Conservation (phyloP, 1,140 invertebrate genomes). For the Parapsyche elsis region DNA sequence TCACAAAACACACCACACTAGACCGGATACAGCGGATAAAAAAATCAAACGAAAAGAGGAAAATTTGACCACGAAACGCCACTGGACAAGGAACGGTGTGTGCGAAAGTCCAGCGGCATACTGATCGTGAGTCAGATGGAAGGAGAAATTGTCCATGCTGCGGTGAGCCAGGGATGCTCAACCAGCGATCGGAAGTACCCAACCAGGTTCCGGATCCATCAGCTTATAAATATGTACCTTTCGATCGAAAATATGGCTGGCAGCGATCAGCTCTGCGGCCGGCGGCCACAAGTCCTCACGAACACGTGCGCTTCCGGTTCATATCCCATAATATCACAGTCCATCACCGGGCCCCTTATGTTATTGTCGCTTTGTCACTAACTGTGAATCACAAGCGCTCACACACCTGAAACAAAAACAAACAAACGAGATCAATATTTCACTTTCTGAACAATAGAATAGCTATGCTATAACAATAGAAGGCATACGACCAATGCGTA, state of each 20-base stretch:
- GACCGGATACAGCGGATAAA: neutral
- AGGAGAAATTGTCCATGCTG: neutral
- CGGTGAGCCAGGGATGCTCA: neutral
- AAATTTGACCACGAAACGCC: neutral
- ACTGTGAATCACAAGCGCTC: neutral
- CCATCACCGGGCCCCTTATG: neutral
- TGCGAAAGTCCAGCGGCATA: too few relatives aligned
- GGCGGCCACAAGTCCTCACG: neutral
- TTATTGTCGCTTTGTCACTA: slow-evolving; percentile 21
- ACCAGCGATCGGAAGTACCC: neutral
- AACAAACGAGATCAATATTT: too few relatives aligned
- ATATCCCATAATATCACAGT: slow-evolving; percentile 23
- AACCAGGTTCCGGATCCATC: too few relatives aligned
- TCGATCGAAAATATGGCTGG: too few relatives aligned
- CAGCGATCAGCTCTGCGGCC: slow-evolving; percentile 21
- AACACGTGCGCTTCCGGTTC: neutral
- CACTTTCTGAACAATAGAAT: too few relatives aligned
- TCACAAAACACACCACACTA: neutral
- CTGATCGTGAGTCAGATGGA: too few relatives aligned
- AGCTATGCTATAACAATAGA: too few relatives aligned
- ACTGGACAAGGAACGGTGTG: neutral
- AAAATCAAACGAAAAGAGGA: neutral
- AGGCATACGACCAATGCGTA: too few relatives aligned
- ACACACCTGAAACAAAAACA: neutral
- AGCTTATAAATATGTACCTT: too few relatives aligned